Conservation (phyloP, 2,888 invertebrate genomes). For the Galerucella calmariensis region DNA sequence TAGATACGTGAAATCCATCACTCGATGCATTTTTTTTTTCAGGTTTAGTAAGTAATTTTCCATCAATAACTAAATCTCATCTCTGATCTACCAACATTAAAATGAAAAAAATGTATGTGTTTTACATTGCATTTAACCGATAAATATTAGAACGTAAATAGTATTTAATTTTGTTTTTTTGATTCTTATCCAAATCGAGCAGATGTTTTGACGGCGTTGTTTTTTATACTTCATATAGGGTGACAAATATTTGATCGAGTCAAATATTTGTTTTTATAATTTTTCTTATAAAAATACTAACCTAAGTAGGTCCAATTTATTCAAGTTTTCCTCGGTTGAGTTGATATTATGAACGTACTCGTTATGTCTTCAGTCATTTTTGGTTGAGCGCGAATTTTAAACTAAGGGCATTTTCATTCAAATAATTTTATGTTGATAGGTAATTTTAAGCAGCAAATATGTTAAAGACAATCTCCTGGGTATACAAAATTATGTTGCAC, state of each 20-base stretch:
- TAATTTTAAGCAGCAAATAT: too few relatives aligned
- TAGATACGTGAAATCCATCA: conserved; percentile 9
- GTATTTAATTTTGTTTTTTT: conserved; percentile 25
- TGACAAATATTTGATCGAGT: conserved; percentile 12
- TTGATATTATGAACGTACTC: too few relatives aligned
- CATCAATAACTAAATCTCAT: conserved; percentile 13
- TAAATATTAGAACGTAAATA: conserved; percentile 22
- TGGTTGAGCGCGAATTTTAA: too few relatives aligned
- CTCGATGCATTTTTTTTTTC: conserved; percentile 7
- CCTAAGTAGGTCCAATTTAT: too few relatives aligned
- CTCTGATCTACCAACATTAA: conserved; percentile 11
- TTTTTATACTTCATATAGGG: conserved; percentile 17
- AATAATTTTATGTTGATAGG: too few relatives aligned
- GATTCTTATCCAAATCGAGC: conserved; percentile 23
- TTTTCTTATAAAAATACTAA: too few relatives aligned
- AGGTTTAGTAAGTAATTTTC: conserved; percentile 18
- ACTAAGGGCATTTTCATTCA: too few relatives aligned
- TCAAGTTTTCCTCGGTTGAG: too few relatives aligned
- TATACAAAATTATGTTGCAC: too few relatives aligned
- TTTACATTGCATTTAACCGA: conserved; percentile 17
- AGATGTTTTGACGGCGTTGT: conserved; percentile 21
- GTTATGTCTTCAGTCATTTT: too few relatives aligned
- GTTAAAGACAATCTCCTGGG: too few relatives aligned
- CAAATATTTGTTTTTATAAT: background rate
- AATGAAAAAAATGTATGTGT: conserved; percentile 1